Conservation (phyloP, 2,113 vertebrate genomes). For the Murina feae region DNA sequence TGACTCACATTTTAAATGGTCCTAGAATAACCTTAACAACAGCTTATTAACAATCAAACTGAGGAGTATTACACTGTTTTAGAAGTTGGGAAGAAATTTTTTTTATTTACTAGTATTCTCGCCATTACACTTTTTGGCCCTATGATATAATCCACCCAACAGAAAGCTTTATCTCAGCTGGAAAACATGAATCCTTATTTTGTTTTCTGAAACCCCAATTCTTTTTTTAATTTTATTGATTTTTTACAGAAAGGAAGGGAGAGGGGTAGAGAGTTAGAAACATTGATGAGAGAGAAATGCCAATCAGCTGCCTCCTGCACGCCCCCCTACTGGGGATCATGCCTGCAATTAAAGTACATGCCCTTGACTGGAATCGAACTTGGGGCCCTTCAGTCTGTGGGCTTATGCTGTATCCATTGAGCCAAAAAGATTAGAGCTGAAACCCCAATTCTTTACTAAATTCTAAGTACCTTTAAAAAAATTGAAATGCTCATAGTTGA, state of each 20-base stretch:
- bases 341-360: no score
- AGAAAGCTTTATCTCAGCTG: conserved; percentile 65
- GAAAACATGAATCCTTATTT: conserved; percentile 63
- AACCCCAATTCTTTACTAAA: conserved; percentile 50
- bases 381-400: no score
- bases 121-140: conserved; percentile 47
- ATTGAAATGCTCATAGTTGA: conserved; percentile 2
- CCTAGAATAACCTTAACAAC: conserved; percentile 60
- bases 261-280: no score
- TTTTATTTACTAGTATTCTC: conserved; percentile 55
- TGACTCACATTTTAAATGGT: conserved; percentile 50
- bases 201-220: conserved; percentile 50
- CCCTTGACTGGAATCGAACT: no score
- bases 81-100: conserved; percentile 60
- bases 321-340: no score
- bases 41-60: conserved; percentile 59
- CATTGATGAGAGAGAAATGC: no score
- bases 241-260: background rate
- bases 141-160: conserved; percentile 60
- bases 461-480: conserved; percentile 59
- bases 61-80: conserved; percentile 27
- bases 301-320: no score
- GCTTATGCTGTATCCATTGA: no score
- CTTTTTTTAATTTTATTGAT: background rate
- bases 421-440: background rate